Evolutionary conservation across 2,797 vertebrate genomes (phyloP).

Genomic region (Antrozous pallidus): DNA sequence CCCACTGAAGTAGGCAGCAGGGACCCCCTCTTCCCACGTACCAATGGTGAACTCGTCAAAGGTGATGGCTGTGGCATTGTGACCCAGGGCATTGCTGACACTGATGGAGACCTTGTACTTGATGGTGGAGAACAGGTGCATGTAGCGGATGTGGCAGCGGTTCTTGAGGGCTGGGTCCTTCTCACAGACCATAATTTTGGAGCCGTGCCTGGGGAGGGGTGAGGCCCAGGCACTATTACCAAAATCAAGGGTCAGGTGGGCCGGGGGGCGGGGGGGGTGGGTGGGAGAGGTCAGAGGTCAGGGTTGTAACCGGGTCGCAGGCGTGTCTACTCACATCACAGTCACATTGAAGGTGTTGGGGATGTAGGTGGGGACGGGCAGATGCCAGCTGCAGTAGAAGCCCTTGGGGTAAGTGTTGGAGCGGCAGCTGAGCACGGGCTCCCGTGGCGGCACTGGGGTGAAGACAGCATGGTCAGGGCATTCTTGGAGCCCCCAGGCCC

Average conservation of each 20-base stretch:
- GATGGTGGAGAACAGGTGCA: conserved; percentile 93
- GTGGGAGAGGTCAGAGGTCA: conserved; percentile 30
- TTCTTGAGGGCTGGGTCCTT: conserved; percentile 93
- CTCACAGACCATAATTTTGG: conserved; percentile 90
- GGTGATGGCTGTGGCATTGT: conserved; percentile 84
- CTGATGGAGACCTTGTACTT: conserved; percentile 95
- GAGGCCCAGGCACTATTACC: conserved; percentile 54
- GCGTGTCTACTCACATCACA: conserved; percentile 89
- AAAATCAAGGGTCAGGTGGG: conserved; percentile 12
- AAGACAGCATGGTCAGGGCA: conserved; percentile 50
- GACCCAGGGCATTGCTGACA: conserved; percentile 92
- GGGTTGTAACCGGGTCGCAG: background rate
- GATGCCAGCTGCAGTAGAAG: conserved; percentile 99
- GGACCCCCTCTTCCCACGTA: conserved; percentile 73
- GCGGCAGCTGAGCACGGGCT: conserved; percentile 92
- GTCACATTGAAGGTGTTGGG: conserved; percentile 94
- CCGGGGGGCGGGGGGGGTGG: background rate
- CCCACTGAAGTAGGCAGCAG: background rate
- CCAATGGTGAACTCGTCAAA: conserved; percentile 96
- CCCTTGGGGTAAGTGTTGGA: conserved; percentile 98
- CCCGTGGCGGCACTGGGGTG: conserved; percentile 86
- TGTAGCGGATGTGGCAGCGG: conserved; percentile 93
- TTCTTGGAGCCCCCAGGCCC: conserved; percentile 4
- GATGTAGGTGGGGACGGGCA: conserved; percentile 90
- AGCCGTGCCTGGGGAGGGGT: conserved; percentile 88